Evolutionary conservation across 2,797 vertebrate genomes (phyloP), one percentile per base, ranked within the genome.

Genomic region (Cossypha caffra): DNA sequence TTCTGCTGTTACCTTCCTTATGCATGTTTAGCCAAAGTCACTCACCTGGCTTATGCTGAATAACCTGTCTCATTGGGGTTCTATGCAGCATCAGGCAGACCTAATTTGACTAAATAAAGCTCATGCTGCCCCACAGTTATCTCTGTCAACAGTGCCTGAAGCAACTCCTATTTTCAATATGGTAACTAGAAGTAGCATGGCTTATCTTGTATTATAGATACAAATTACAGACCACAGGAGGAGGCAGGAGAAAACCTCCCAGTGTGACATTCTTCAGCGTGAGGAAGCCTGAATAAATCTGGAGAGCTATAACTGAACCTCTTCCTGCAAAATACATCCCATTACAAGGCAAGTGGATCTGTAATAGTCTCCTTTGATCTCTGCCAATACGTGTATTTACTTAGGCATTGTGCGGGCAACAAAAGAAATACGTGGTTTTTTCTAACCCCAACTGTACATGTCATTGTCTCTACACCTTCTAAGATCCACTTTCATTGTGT

Each of bases 71-170:
- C 86, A 67, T 7, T 37, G 37, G 69, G 62, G 80, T 90, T 86
- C 91, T 88, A 42, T 88, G 25, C 61, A 88, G 59, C 43, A 81
- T 43, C 55, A 88, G 47, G 8, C 69, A 83, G 42, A 72, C 50
- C 38, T 75, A 81, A 84, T 90, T 78, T 92, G 58, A 55, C 73
- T 92, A 90, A 78, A 92, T 75, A 64, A 90, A 62, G 38, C 47
- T 64, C 69, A 43, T 45, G 25, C 35, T 83, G 45, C 47, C 29
- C 73, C 25, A 12, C 47, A 61, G 66, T 61, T 71, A 67, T 51
- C 50, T 81, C 26, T 84, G 43, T 68, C 76, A 88, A 68, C 21
- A 58, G 38, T 43, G 66, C 69, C 59, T 86, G 66, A 75, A 95
- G 73, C 29, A 90, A 40, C 25, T 82, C 23, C 18, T 90, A 24